Conservation (phyloP, 1,140 invertebrate genomes). For the Hirudo medicinalis region DNA sequence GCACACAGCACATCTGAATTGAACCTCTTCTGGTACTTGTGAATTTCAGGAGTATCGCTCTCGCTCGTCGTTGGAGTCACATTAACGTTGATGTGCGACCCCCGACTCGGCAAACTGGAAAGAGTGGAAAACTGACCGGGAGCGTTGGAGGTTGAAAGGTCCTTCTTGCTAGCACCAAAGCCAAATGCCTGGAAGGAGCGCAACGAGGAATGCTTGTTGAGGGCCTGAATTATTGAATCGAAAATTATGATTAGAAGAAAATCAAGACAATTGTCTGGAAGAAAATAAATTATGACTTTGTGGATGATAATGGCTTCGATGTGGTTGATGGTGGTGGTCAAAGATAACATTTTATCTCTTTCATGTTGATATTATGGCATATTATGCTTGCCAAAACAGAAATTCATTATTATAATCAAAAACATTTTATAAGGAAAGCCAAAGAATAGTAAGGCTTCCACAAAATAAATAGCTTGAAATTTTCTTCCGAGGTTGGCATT, state of each 20-base stretch:
- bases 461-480: too few relatives aligned
- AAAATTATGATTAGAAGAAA: too few relatives aligned
- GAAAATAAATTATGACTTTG: too few relatives aligned
- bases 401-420: too few relatives aligned
- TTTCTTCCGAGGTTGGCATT: too few relatives aligned
- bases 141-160: constrained; percentile 45
- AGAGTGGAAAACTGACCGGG: constrained; percentile 26
- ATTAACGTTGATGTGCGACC: constrained; percentile 91
- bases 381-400: neutral
- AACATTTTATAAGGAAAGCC: too few relatives aligned
- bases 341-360: neutral
- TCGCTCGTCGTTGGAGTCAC: constrained; percentile 62
- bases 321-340: neutral
- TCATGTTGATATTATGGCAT: neutral
- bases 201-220: constrained; percentile 43
- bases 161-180: constrained; percentile 62
- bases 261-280: too few relatives aligned
- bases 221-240: constrained; percentile 21
- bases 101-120: constrained; percentile 51
- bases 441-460: too few relatives aligned
- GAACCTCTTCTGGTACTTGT: constrained; percentile 90
- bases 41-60: constrained; percentile 86
- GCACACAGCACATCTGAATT: constrained; percentile 98
- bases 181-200: constrained; percentile 92
- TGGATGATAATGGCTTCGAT: neutral